phyloP scores from a whole-genome alignment of 2,113 vertebrate species.

The Rafetus swinhoei region DNA sequence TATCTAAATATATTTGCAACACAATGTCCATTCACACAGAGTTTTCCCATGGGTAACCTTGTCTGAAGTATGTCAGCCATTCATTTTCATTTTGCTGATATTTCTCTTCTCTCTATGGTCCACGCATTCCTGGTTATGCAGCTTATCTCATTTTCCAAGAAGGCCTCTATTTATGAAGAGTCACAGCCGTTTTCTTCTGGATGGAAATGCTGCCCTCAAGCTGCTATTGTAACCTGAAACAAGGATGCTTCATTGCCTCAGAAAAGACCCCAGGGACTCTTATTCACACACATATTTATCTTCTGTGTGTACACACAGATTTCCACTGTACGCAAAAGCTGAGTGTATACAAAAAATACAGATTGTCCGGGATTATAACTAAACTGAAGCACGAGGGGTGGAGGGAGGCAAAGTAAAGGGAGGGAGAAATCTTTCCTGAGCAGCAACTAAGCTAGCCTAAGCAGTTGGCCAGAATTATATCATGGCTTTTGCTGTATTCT shows the following conservation, averaged over 20 bases:
- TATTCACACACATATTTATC: conserved; percentile 72
- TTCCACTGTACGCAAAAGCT: conserved; percentile 52
- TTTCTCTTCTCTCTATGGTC: conserved; percentile 54
- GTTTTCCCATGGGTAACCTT: conserved; percentile 26
- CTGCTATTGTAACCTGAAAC: conserved; percentile 68
- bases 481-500: background rate
- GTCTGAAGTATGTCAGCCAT: background rate
- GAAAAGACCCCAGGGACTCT: conserved; percentile 55
- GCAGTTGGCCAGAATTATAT: background rate
- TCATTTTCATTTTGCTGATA: conserved; percentile 34
- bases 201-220: conserved; percentile 78
- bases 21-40: conserved; percentile 53
- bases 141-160: conserved; percentile 69
- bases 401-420: background rate
- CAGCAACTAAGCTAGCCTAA: background rate
- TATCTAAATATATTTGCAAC: background rate
- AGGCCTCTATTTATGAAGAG: conserved; percentile 73
- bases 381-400: background rate
- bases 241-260: conserved; percentile 68
- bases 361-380: conserved; percentile 35
- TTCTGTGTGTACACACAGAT: conserved; percentile 58
- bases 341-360: conserved; percentile 4
- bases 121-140: conserved; percentile 54
- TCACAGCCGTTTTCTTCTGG: conserved; percentile 69
- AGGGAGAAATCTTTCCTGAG: conserved; percentile 1